Conservation (phyloP, 2,113 vertebrate species). For the Takifugu bimaculatus region DNA sequence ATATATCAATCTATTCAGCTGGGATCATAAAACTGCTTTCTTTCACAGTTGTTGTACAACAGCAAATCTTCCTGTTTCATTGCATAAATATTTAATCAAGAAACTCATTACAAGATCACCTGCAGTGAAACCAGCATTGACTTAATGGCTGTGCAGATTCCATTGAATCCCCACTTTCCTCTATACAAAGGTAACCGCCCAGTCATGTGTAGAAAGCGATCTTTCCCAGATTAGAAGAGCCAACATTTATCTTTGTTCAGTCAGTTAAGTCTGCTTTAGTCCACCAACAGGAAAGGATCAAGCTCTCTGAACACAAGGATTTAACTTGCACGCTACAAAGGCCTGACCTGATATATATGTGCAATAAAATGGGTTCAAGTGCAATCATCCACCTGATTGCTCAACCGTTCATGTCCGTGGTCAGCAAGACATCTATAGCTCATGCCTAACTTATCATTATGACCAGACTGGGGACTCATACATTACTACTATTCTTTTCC, state of each 20-base stretch:
- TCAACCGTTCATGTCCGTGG: not conserved
- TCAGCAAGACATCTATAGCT: not conserved
- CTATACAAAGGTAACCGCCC: conserved; percentile 17
- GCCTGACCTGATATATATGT: conserved; percentile 1
- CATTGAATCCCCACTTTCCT: conserved; percentile 1
- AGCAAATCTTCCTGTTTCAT: not conserved
- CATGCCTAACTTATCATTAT: no score
- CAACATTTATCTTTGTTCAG: conserved; percentile 30
- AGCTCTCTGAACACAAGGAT: conserved; percentile 20
- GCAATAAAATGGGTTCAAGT: conserved; percentile 6
- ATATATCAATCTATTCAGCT: no score
- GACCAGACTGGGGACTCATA: no score
- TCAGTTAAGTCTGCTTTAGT: conserved; percentile 15
- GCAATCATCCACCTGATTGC: conserved; percentile 8
- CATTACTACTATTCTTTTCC: no score
- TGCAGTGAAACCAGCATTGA: not conserved
- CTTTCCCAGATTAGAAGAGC: conserved; percentile 40
- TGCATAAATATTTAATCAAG: not conserved
- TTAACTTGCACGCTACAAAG: conserved; percentile 19
- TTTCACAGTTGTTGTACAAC: not conserved
- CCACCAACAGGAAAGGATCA: conserved; percentile 15
- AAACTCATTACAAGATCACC: not conserved
- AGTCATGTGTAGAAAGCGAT: conserved; percentile 19
- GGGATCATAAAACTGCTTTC: no score
- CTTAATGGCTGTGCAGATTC: not conserved